Conservation (phyloP, 2,888 invertebrate genomes). For the Tupiocoris notatus region DNA sequence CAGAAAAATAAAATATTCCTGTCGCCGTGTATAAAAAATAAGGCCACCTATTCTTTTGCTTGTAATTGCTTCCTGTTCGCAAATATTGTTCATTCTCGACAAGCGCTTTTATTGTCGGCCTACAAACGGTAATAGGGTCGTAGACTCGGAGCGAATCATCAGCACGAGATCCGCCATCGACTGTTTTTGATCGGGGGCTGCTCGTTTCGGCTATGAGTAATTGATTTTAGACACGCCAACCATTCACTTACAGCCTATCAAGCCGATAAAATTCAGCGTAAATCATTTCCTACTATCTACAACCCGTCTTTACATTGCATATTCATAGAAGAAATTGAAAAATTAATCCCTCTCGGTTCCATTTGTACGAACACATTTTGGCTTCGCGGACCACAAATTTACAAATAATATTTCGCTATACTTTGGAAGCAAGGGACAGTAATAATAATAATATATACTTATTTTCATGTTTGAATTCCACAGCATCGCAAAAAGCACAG, state of each 20-base stretch:
- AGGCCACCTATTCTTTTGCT: no score
- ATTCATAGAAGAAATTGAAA: conserved; percentile 7
- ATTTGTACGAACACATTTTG: no score
- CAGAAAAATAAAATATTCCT: no score
- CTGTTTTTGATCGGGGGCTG: neutral
- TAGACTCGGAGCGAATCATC: neutral
- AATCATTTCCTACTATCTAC: neutral
- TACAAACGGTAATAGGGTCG: neutral
- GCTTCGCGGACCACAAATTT: no score
- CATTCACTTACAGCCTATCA: neutral
- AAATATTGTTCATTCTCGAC: neutral
- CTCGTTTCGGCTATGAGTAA: neutral
- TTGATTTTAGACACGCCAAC: neutral
- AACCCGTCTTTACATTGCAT: neutral
- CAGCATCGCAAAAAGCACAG: no score
- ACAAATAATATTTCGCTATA: no score
- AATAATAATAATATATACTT: no score
- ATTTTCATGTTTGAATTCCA: no score
- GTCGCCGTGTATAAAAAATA: no score
- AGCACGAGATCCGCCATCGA: neutral
- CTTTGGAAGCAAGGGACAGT: no score
- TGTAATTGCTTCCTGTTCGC: neutral
- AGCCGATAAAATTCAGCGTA: neutral
- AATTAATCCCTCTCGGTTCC: no score
- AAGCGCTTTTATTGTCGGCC: neutral